Percentiles rank a stretch among this genome's conserved stretches.
phyloP scores from a whole-genome alignment of 2,113 vertebrate species.

The Acanthochromis polyacanthus region DNA sequence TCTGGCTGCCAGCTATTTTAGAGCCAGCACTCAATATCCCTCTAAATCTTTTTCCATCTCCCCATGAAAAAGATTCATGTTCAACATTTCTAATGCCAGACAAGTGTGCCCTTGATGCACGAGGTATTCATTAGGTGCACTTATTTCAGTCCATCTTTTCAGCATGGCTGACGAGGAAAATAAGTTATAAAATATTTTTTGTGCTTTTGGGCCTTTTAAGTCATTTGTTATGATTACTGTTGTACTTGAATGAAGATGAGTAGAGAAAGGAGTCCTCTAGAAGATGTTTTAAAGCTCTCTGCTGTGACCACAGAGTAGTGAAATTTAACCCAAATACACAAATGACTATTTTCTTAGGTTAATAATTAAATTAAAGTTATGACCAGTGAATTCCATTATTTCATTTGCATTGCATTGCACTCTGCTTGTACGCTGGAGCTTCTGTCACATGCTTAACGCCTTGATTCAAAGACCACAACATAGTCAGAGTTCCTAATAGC shows the following conservation, averaged over 20 bases:
- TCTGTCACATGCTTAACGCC: background rate
- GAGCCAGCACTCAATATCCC: background rate
- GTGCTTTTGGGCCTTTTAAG: background rate
- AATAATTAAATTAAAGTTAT: background rate
- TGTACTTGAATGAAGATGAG: background rate
- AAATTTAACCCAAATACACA: background rate
- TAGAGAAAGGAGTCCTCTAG: background rate
- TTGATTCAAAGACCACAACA: background rate
- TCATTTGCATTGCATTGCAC: background rate
- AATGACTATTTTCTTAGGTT: no score
- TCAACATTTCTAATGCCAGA: constrained; percentile 7
- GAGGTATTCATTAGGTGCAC: background rate
- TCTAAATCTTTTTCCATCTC: constrained; percentile 9
- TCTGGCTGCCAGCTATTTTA: background rate
- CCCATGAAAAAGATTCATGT: constrained; percentile 30
- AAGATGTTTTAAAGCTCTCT: background rate
- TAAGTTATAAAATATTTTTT: background rate
- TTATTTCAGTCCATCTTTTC: background rate
- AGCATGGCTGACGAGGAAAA: background rate
- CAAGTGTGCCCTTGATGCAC: constrained; percentile 23
- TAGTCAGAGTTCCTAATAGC: background rate
- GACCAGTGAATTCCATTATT: background rate
- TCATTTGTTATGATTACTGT: background rate
- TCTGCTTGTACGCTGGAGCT: background rate
- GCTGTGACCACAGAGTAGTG: background rate